Conservation (phyloP, 2,113 vertebrate species). For the Pterocles orientalis region DNA sequence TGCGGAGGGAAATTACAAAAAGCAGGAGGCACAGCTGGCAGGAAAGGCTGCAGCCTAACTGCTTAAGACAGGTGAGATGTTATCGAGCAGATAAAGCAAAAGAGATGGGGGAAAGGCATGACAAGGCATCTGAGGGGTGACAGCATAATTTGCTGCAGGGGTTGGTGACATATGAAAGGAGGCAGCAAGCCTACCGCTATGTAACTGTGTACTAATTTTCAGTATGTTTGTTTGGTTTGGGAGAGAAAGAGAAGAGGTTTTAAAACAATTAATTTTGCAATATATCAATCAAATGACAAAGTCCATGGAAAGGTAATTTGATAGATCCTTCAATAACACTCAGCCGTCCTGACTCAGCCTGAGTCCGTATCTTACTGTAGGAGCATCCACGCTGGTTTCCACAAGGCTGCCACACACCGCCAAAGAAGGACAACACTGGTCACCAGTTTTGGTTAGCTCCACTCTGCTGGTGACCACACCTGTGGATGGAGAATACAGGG, state of each 20-base stretch:
- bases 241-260: not conserved
- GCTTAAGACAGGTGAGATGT: not conserved
- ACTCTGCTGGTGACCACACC: not conserved
- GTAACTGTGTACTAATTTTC: not conserved
- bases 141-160: not conserved
- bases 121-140: not conserved
- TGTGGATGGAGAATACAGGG: not conserved
- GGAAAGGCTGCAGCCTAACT: conserved; percentile 10
- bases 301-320: not conserved
- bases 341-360: rapidly evolving
- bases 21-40: not conserved
- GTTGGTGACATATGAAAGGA: not conserved
- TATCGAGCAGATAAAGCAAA: not conserved
- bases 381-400: not conserved
- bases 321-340: not conserved
- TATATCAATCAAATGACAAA: rapidly evolving
- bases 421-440: not conserved
- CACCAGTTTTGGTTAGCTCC: not conserved
- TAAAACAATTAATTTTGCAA: not conserved
- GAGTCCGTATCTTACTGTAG: not conserved
- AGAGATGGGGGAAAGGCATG: not conserved
- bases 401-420: not conserved
- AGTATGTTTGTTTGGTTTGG: not conserved
- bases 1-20: not conserved
- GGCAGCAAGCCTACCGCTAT: not conserved